Base-by-base conservation (phyloP, 1,140 invertebrate genomes). In the fruit fly (Drosophila melanogaster) region DNA sequence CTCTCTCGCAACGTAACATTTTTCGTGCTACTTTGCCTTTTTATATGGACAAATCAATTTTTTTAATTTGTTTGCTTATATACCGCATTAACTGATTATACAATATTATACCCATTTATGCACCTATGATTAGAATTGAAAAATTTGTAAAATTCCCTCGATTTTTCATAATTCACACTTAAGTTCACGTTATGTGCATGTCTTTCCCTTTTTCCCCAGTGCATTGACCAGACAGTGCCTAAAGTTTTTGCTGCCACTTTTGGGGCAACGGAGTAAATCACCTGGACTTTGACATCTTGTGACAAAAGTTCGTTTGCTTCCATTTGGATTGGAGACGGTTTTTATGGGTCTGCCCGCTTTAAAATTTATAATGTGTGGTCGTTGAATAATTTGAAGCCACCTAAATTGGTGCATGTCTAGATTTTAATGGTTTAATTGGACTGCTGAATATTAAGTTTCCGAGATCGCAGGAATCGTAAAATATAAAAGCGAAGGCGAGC, bases 291-390 rank as follows among this genome's bases (percentile, higher is more conserved):
- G 84, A 87, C 84, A 89, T 89, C 59, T 83, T 83, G 75, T 87
- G 79, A 81, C 75, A 81, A 87, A 87, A 87, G 70, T 79, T 70
- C 41, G 24, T 79, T 60, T 43, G 51, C 41, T 58, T 50, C 43
- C 24, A 61, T 46, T 26, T 43, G 10, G 17, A 17, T 19, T 11
- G 11, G 37, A 38, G 37, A 38, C 5, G 37, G 11, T 70, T 81
- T 87, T 87, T 83, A 89, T 83, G 67, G 46, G 61, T 65, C 59
- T 35, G 37, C 35, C 51, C 66, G 76, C 33, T 53, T 87, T 87
- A 74, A 89, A 89, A 89, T 89, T 89, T 89, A 89, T 89, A 90
- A 89, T 89, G 84, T 89, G 84, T 89, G 84, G 84, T 89, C 84
- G 84, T 70, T 89, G 84, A 89, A 89, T 89, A 89, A 89, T 87